Evolutionary conservation across 2,797 vertebrate genomes (phyloP).

Genomic region (Scarus forsteni): DNA sequence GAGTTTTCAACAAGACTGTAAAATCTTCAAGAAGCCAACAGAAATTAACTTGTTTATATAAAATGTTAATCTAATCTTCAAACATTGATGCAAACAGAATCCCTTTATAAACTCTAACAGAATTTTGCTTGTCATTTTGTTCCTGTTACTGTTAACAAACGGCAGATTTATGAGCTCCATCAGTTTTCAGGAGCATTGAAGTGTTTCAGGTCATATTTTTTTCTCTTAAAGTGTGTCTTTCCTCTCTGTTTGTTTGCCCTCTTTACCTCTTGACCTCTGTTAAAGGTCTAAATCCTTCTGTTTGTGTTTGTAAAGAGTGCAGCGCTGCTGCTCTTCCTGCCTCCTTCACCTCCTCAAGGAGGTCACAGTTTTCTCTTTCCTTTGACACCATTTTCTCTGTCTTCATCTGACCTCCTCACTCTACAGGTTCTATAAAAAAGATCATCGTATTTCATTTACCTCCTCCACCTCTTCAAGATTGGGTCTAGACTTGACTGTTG

Average conservation of each 20-base stretch:
- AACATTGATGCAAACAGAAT: no score
- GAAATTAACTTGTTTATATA: no score
- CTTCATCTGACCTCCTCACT: background rate
- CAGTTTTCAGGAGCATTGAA: background rate
- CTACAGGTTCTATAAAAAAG: conserved; percentile 27
- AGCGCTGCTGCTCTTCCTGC: background rate
- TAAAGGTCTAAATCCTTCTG: conserved; percentile 5
- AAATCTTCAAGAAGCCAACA: background rate
- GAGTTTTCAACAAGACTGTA: background rate
- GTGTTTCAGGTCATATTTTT: conserved; percentile 8
- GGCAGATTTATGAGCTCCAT: background rate
- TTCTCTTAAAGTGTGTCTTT: conserved; percentile 5
- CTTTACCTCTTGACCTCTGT: conserved; percentile 16
- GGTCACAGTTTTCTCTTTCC: conserved; percentile 50
- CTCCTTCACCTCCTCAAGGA: conserved; percentile 32
- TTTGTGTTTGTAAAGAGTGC: background rate
- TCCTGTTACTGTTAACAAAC: no score
- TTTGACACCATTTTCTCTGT: conserved; percentile 10
- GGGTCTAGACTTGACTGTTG: background rate
- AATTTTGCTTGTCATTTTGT: no score
- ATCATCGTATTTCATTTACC: background rate
- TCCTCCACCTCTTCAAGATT: conserved; percentile 3
- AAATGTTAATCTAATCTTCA: no score
- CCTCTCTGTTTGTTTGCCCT: conserved; percentile 3
- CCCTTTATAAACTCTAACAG: no score